A percentile compares a stretch with the other conserved stretches of the same genome.
These are phyloP conservation scores for Drosophila pseudoobscura DNA, from an alignment of 1,140 invertebrate species.

Conservation along the genomic window DNA sequence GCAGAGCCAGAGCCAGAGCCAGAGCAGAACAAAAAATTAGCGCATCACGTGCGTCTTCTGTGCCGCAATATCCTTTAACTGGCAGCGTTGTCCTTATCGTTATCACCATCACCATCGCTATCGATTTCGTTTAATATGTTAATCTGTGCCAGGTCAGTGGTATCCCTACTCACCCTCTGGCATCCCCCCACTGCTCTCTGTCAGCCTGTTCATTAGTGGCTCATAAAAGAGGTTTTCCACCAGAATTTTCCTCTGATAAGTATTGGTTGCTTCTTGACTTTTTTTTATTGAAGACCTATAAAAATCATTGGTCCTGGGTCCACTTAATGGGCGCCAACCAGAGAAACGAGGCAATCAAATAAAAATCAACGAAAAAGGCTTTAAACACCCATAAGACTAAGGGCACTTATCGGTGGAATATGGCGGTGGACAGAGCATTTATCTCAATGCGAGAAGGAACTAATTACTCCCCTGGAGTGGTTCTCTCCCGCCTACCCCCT, in stretches of 20 bases:
- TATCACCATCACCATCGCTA: constrained; percentile 53
- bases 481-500: neutral
- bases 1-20: constrained; percentile 1
- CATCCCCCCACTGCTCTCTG: neutral
- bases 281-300: constrained; percentile 64
- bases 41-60: constrained; percentile 76
- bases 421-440: constrained; percentile 13
- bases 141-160: constrained; percentile 51
- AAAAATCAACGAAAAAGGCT: constrained; percentile 71
- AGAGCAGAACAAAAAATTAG: constrained; percentile 73
- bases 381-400: constrained; percentile 63
- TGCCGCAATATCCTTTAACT: constrained; percentile 70
- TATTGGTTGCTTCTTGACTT: constrained; percentile 32
- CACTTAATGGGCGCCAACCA: constrained; percentile 65
- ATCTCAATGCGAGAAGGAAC: constrained; percentile 42
- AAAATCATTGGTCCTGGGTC: constrained; percentile 65
- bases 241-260: constrained; percentile 12
- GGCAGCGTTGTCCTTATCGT: constrained; percentile 40
- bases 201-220: constrained; percentile 59
- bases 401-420: constrained; percentile 57
- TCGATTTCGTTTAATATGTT: constrained; percentile 82
- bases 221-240: constrained; percentile 49
- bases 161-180: neutral
- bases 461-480: constrained; percentile 53
- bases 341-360: constrained; percentile 53